A percentile compares a stretch with the other conserved stretches of the same genome.
Evolutionary conservation across 2,113 vertebrate species (phyloP).

Genomic region (Synodontis membranacea): DNA sequence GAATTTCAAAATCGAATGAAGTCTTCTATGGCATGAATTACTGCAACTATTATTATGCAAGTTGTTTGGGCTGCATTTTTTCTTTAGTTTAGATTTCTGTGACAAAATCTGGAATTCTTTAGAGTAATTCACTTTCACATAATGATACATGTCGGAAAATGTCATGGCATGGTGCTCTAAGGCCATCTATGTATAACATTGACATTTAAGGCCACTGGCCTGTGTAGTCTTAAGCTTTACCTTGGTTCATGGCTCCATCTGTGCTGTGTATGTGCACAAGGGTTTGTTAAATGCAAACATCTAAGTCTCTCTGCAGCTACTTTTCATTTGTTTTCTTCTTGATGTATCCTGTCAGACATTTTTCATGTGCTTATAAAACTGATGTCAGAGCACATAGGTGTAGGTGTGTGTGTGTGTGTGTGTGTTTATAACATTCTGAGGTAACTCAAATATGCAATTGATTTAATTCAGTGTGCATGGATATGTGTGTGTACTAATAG

Average conservation of each 20-base stretch:
- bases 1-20: neutral
- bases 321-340: neutral
- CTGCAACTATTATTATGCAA: neutral
- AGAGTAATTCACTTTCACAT: neutral
- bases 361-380: neutral
- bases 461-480: neutral
- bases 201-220: constrained; percentile 20
- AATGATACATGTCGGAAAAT: neutral
- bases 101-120: neutral
- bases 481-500: neutral
- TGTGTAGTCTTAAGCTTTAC: neutral
- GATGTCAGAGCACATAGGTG: constrained; percentile 2
- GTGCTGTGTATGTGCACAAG: neutral
- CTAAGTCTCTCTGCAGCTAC: neutral
- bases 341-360: neutral
- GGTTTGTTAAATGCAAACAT: neutral
- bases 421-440: neutral
- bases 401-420: neutral
- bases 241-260: neutral
- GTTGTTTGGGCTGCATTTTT: too few relatives aligned
- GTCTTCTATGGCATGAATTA: neutral
- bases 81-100: neutral
- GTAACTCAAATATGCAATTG: neutral
- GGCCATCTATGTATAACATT: neutral
- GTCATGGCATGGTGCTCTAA: neutral